Base-by-base conservation (phyloP, 2,113 vertebrate species). In the Dolichotis patagonum region DNA sequence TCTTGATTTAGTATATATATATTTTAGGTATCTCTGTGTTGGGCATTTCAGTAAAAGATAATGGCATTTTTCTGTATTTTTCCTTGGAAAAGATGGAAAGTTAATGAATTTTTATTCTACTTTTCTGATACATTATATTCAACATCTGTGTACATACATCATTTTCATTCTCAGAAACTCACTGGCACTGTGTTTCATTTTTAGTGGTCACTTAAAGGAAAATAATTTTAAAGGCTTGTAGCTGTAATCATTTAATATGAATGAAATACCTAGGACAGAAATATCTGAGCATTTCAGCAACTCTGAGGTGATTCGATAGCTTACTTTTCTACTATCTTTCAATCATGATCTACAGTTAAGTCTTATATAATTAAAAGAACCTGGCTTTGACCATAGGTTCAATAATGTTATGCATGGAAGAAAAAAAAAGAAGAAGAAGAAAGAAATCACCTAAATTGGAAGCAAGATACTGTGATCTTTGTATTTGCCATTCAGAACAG, bases 401-500 rank as follows among this genome's bases (percentile, higher is more conserved):
- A 96, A 38, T 88, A 95, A 92, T 20, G 49, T 80, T 54, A 52
- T 20, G 4, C 90, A 2, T 83, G 60, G 49, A 58, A 58, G 58
- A 46, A 46, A 60, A 62, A 52, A 69, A 60, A 85, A 41, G 17
- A 58, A 20, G 56, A 58, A 58, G 56, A 65, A 62, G 22, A 62
- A 69, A n/a, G n/a, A 46, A 86, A 65, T 38, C 87, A 9, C 30
- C 46, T 93, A 30, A 52, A 28, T 78, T 92, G 88, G 69, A 35
- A 91, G 65, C 52, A 80, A 97, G 85, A 92, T 90, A 96, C 60
- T n/a, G 75, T 69, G 71, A 28, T 58, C 60, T 96, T 95, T 97
- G 80, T 93, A 98, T 98, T 96, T 98, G 93, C 82, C 69, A 92
- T 97, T 98, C 96, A 95, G 95, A 97, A 52, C 81, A 97, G 96